Conservation (phyloP, 2,888 invertebrate genomes). For the Sinhomidia bicolor region DNA sequence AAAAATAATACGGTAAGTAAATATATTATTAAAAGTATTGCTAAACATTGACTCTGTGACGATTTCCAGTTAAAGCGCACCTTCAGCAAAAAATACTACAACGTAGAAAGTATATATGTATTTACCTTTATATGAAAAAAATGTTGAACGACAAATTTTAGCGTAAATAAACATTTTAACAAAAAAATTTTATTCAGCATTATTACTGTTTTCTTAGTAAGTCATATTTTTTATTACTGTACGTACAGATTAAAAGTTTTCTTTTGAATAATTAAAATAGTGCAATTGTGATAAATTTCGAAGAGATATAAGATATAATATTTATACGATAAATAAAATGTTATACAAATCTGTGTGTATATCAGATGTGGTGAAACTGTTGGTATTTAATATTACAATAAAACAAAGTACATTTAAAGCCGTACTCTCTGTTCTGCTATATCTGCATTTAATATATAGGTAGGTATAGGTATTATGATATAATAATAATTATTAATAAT, state of each 20-base stretch:
- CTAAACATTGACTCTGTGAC: too few relatives aligned
- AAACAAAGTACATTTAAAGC: neutral
- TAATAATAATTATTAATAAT: too few relatives aligned
- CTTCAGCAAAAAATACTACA: too few relatives aligned
- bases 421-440: neutral
- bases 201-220: neutral
- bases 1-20: too few relatives aligned
- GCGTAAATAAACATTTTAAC: neutral
- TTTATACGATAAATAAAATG: neutral
- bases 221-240: neutral
- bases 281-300: constrained; percentile 15
- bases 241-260: neutral
- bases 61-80: too few relatives aligned
- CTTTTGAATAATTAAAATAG: neutral
- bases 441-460: neutral
- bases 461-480: too few relatives aligned
- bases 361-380: constrained; percentile 1
- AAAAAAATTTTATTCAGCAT: constrained; percentile 33
- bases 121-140: too few relatives aligned
- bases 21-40: too few relatives aligned
- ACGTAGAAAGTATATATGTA: too few relatives aligned
- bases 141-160: too few relatives aligned
- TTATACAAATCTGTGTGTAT: neutral
- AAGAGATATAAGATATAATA: neutral
- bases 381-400: neutral